Percentiles rank a stretch among this genome's conserved stretches.
Conservation (phyloP, 2,113 vertebrate genomes). For the Salvator merianae region DNA sequence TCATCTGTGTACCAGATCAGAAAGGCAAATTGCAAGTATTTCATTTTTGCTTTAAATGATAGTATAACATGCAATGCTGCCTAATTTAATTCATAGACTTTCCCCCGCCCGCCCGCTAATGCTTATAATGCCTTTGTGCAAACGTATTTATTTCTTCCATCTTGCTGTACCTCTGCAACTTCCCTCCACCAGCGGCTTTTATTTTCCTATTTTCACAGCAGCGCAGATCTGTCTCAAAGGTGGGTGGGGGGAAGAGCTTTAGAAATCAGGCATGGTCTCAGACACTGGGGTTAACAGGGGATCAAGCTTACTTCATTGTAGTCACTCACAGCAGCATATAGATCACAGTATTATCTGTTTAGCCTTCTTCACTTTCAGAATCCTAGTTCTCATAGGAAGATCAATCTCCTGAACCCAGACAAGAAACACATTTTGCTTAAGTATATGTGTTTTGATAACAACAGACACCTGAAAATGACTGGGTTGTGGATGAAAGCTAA, state of each 20-base stretch:
- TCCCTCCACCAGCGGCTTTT: background rate
- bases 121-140: background rate
- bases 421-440: background rate
- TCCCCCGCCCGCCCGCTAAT: no score
- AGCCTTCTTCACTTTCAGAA: background rate
- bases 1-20: background rate
- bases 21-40: background rate
- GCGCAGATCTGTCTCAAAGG: slow-evolving; percentile 12
- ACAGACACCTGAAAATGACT: background rate
- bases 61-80: background rate
- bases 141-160: fast-evolving
- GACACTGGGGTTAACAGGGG: slow-evolving; percentile 29
- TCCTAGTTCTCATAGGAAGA: slow-evolving; percentile 1
- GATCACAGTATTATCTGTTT: slow-evolving; percentile 9
- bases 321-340: slow-evolving; percentile 14
- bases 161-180: background rate
- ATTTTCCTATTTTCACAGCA: background rate
- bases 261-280: slow-evolving; percentile 21
- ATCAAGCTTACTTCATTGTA: slow-evolving; percentile 32
- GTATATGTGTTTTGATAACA: background rate
- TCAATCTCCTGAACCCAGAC: background rate
- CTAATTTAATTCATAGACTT: background rate
- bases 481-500: slow-evolving; percentile 14
- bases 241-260: background rate
- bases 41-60: background rate